Percentiles rank a stretch among this genome's conserved stretches.
Evolutionary conservation across 1,140 invertebrate species (phyloP).

Genomic region (Pectinophora gossypiella): DNA sequence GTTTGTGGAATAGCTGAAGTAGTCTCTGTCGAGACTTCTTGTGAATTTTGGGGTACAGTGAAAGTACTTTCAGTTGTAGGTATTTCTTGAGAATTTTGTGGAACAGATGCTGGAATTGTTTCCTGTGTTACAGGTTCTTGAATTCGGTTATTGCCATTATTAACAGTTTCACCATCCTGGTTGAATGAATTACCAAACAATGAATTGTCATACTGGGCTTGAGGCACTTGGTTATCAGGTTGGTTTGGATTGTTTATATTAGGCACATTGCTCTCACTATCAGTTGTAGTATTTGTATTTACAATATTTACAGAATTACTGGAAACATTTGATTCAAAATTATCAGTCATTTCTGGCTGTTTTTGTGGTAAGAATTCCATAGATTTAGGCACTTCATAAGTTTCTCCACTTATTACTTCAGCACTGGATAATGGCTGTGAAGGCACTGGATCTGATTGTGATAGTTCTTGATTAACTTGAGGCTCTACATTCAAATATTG

Average conservation of each 20-base stretch:
- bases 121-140: neutral
- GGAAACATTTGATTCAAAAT: neutral
- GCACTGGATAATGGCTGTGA: neutral
- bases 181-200: constrained; percentile 2
- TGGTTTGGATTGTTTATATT: neutral
- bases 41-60: neutral
- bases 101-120: neutral
- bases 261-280: neutral
- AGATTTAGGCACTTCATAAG: neutral
- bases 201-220: neutral
- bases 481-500: too few species aligned
- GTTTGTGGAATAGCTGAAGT: too few species aligned
- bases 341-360: neutral
- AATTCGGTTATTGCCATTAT: neutral
- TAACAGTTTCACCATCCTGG: constrained; percentile 2
- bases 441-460: neutral
- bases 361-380: neutral
- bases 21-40: too few species aligned
- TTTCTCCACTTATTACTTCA: neutral
- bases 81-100: neutral
- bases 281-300: neutral
- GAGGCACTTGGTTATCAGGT: neutral
- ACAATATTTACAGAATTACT: neutral
- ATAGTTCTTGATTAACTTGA: too few species aligned
- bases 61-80: constrained; percentile 1